Evolutionary conservation across 2,888 invertebrate species (phyloP), one percentile per base, ranked within the genome.

Genomic region (Drosophila cracens): DNA sequence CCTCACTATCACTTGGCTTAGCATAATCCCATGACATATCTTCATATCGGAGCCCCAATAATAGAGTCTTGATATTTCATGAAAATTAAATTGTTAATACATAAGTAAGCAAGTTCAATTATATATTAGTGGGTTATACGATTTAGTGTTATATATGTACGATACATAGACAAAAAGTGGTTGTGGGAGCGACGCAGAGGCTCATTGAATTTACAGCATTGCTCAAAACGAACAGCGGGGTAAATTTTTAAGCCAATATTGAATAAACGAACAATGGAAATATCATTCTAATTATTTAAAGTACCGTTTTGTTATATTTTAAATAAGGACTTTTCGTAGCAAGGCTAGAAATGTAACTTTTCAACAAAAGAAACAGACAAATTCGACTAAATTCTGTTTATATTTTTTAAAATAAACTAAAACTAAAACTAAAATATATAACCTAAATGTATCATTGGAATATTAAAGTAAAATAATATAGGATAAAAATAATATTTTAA

Each of bases 1-100:
- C 96, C 87, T 96, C 96, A 90, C 94, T 94, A 89, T 97, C 96
- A 89, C 97, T 96, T 1, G 97, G 97, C 89, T 97, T 96, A 0
- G 97, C 97, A 92, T 97, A 97, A 92, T 98, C 98, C 98, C 98
- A 99, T 21, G 97, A 97, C 78, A 99, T 93, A 90, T 98, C 97
- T 89, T 98, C 97, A 90, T 97, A 98, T 53, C 96, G 95, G 56
- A 98, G 94, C 31, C 98, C 97, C 57, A 98, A 94, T 46, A 98
- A 93, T 53, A 98, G 95, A 74, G 96, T 96, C 98, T 98, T 13
- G 0, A 4, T 1, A 48, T 48, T 10, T 18, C 13, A 48, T 25
- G 8, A 25, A 46, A 43, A 33, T 18, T 2, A 36, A 18, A 18
- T 54, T 18, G 1, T 46, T 46, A 27, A 21, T 5, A 25, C 21